Percentiles rank a stretch among this genome's conserved stretches.
phyloP scores from a whole-genome alignment of 1,140 invertebrate species.

The Nixonia krombeini region DNA sequence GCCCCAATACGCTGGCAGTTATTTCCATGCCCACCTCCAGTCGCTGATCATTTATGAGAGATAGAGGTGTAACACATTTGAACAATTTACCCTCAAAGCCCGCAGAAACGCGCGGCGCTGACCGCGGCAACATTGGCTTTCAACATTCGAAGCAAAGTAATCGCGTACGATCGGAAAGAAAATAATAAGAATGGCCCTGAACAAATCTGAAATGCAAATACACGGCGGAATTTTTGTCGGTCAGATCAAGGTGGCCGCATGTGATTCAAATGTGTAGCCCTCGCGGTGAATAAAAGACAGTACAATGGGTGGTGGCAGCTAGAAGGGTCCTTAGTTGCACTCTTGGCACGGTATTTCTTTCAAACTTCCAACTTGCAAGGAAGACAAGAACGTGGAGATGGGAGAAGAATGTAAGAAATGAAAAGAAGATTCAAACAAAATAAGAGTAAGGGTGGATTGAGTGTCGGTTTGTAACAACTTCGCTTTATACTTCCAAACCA shows the following conservation, averaged over 20 bases:
- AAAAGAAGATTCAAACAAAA: constrained; percentile 5
- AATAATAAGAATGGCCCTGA: constrained; percentile 32
- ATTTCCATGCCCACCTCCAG: background rate
- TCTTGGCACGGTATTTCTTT: constrained; percentile 38
- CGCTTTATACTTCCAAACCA: background rate
- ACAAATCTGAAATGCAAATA: constrained; percentile 57
- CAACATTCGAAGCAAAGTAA: constrained; percentile 38
- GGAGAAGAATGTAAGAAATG: constrained; percentile 7
- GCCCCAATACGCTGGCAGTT: background rate
- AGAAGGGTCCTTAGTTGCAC: constrained; percentile 49
- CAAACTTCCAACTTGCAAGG: constrained; percentile 23
- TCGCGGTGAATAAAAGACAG: constrained; percentile 52
- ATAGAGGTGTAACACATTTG: constrained; percentile 7
- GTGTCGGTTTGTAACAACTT: constrained; percentile 2
- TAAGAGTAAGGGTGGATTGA: background rate
- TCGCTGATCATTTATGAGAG: background rate
- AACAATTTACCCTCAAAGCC: constrained; percentile 3
- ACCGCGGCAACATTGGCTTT: constrained; percentile 5
- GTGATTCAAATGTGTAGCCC: constrained; percentile 54
- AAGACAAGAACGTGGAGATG: constrained; percentile 12
- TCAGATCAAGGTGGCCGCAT: constrained; percentile 52
- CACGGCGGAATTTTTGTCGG: constrained; percentile 52
- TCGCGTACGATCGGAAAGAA: constrained; percentile 25
- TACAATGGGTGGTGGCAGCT: constrained; percentile 49
- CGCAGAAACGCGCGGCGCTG: background rate